Percentiles rank a stretch among this genome's conserved stretches.
phyloP scores from a whole-genome alignment of 2,888 invertebrate genomes.

The Acanthococcus lagerstroemiae region DNA sequence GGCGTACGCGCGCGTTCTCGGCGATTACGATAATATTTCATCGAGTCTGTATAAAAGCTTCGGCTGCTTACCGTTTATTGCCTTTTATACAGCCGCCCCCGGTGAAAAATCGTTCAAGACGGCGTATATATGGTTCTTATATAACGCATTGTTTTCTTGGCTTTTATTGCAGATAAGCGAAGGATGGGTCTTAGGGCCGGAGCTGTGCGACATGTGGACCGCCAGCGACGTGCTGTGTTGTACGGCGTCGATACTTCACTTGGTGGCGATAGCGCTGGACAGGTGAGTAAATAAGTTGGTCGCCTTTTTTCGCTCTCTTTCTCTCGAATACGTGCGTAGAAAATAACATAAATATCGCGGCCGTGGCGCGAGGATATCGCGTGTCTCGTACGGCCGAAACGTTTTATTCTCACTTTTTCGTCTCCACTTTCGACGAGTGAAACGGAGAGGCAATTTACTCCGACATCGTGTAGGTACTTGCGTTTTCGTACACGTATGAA shows the following conservation, averaged over 20 bases:
- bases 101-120: too few relatives aligned
- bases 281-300: constrained; percentile 47
- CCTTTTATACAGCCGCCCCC: too few relatives aligned
- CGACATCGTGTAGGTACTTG: too few relatives aligned
- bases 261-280: constrained; percentile 71
- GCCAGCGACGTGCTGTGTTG: constrained; percentile 90
- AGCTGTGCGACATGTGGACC: constrained; percentile 89
- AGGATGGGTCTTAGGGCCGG: constrained; percentile 76
- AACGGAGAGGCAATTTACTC: too few relatives aligned
- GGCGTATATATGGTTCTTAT: too few relatives aligned
- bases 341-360: too few relatives aligned
- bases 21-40: neutral
- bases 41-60: neutral
- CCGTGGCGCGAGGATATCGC: neutral
- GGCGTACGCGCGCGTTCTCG: neutral
- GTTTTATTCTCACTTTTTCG: neutral
- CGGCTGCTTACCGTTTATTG: too few relatives aligned
- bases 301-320: too few relatives aligned
- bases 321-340: too few relatives aligned
- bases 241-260: constrained; percentile 70
- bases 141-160: neutral
- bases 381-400: neutral
- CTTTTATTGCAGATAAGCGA: constrained; percentile 60
- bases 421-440: neutral
- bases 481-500: too few relatives aligned